phyloP scores from a whole-genome alignment of 2,797 vertebrate genomes.

The Rhinichthys osculus region DNA sequence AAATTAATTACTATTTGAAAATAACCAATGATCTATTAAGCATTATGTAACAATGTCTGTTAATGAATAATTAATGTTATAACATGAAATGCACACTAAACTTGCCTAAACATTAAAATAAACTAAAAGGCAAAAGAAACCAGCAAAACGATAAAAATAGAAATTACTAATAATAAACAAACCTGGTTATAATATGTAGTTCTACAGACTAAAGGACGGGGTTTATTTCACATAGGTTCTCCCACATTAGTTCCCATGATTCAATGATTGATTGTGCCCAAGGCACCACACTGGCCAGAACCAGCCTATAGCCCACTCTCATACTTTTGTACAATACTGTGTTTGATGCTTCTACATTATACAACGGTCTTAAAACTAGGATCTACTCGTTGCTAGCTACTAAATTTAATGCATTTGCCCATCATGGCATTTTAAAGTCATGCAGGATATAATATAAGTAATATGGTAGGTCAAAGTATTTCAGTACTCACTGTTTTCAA shows the following conservation, averaged over 20 bases:
- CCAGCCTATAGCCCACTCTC: not conserved
- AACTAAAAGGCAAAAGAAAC: not conserved
- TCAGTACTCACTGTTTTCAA: slow-evolving; percentile 97
- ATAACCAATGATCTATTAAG: not conserved
- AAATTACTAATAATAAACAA: slow-evolving; percentile 9
- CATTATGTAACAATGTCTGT: not conserved
- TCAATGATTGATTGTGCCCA: not conserved
- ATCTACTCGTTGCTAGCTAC: too few relatives aligned
- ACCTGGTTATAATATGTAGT: not conserved
- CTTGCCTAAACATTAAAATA: not conserved
- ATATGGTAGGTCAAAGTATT: not conserved
- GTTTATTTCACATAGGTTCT: not conserved
- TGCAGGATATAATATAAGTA: not conserved
- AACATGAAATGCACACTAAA: not conserved
- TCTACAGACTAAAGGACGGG: not conserved
- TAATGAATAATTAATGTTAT: not conserved
- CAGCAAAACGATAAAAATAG: not conserved
- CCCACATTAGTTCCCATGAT: not conserved
- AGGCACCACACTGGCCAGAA: not conserved
- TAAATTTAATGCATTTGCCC: not conserved
- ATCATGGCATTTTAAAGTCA: not conserved
- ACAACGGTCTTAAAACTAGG: not conserved
- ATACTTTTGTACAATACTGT: not conserved
- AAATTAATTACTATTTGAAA: not conserved
- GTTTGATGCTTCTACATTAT: not conserved